Percentiles rank a stretch among this genome's conserved stretches.
Evolutionary conservation across 2,888 invertebrate species (phyloP).

Genomic region (Seladonia tumulorum): DNA sequence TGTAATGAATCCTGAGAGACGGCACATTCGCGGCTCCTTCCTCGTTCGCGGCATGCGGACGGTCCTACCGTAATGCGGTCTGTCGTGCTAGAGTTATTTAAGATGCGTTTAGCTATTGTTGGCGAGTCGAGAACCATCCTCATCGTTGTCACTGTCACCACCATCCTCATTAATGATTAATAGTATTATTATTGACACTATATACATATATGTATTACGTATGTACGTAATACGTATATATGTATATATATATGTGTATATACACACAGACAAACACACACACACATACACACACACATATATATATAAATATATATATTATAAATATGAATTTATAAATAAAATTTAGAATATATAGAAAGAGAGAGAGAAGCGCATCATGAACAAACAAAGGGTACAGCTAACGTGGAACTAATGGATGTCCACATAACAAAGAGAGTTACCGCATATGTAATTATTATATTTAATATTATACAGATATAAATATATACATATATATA

Average conservation of each 20-base stretch:
- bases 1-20: conserved; percentile 48
- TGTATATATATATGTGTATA: conserved; percentile 18
- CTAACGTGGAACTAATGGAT: conserved; percentile 44
- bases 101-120: conserved; percentile 56
- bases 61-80: conserved; percentile 66
- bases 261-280: conserved; percentile 53
- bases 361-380: conserved; percentile 29
- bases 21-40: conserved; percentile 46
- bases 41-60: conserved; percentile 53
- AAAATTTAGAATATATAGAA: conserved; percentile 19
- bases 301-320: conserved; percentile 57
- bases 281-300: conserved; percentile 66
- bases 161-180: conserved; percentile 67
- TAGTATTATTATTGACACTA: conserved; percentile 71
- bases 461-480: conserved; percentile 68
- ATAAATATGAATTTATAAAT: conserved; percentile 37
- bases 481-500: conserved; percentile 67
- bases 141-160: conserved; percentile 63
- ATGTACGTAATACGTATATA: conserved; percentile 60
- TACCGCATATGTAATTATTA: conserved; percentile 71
- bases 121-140: conserved; percentile 58
- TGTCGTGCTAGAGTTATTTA: conserved; percentile 61
- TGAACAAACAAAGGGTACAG: conserved; percentile 45
- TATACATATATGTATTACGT: conserved; percentile 67
- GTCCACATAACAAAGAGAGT: conserved; percentile 57